These are phyloP conservation scores for Drosophila stalkeri DNA, from an alignment of 2,888 invertebrate species.

Conservation along the genomic window DNA sequence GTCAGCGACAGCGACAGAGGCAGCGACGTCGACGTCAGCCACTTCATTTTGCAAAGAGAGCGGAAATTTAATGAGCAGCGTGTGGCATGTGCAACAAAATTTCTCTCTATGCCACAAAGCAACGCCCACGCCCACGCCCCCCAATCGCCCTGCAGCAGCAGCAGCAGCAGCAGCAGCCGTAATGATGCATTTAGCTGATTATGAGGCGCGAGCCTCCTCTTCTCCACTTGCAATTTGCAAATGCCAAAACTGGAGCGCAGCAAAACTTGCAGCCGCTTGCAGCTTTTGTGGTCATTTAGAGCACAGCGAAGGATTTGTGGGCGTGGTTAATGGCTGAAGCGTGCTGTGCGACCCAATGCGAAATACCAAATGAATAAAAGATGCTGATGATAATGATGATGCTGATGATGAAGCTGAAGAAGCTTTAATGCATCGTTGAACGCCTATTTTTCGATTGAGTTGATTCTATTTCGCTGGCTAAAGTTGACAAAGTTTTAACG, in stretches of 20 bases:
- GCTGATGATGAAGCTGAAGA: background rate
- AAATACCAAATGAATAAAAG: background rate
- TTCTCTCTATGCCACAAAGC: conserved; percentile 53
- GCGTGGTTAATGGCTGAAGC: conserved; percentile 21
- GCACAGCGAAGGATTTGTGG: conserved; percentile 26
- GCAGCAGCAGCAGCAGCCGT: conserved; percentile 25
- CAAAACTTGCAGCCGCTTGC: conserved; percentile 34
- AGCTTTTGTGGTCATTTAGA: conserved; percentile 65
- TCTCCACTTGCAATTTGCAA: conserved; percentile 52
- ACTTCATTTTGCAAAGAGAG: conserved; percentile 77
- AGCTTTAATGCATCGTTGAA: background rate
- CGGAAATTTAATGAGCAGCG: conserved; percentile 77
- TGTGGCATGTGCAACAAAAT: conserved; percentile 45
- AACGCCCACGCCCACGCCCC: background rate
- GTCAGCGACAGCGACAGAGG: conserved; percentile 1
- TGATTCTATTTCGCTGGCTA: background rate
- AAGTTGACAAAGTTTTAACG: conserved; percentile 4
- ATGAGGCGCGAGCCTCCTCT: conserved; percentile 49
- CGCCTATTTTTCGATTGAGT: conserved; percentile 4
- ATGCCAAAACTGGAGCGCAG: conserved; percentile 60
- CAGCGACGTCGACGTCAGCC: conserved; percentile 28
- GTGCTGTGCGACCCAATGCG: conserved; percentile 20
- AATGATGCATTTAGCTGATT: conserved; percentile 79
- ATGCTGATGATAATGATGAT: background rate
- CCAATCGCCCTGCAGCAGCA: background rate